These are phyloP conservation scores for Phylloscopus whistleri DNA, from an alignment of 2,113 vertebrate genomes.

Conservation along the genomic window DNA sequence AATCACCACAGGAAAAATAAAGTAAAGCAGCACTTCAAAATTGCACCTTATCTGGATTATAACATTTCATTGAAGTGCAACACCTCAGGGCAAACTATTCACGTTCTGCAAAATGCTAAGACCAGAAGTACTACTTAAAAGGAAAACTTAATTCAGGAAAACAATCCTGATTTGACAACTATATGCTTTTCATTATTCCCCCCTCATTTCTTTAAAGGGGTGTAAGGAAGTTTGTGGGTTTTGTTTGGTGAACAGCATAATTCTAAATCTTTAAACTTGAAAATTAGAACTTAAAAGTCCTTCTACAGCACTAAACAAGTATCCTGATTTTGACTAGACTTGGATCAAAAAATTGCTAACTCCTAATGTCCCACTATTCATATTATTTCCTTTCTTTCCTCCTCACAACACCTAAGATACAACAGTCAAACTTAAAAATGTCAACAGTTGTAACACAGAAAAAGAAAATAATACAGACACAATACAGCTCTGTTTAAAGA, in stretches of 20 bases:
- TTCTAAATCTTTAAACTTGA: background rate
- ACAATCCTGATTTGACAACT: background rate
- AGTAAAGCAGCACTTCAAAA: background rate
- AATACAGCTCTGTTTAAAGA: background rate
- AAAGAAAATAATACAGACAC: background rate
- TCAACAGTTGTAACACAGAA: background rate
- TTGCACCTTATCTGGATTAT: background rate
- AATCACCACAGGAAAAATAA: background rate
- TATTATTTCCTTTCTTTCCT: background rate
- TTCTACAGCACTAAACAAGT: background rate
- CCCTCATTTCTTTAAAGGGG: background rate
- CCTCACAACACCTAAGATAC: background rate
- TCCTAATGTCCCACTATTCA: background rate
- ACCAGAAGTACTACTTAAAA: background rate
- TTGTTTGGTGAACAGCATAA: background rate
- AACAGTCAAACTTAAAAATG: background rate
- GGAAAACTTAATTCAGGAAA: background rate
- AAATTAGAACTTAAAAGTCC: background rate
- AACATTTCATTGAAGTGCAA: background rate
- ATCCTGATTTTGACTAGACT: background rate
- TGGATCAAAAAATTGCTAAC: background rate
- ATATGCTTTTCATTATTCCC: background rate
- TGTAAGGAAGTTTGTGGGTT: rapidly evolving
- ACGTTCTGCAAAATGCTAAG: background rate
- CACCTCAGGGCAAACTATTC: background rate